Evolutionary conservation across 1,140 invertebrate species (phyloP), one percentile per base, ranked within the genome.

Genomic region (Microplitis mediator): DNA sequence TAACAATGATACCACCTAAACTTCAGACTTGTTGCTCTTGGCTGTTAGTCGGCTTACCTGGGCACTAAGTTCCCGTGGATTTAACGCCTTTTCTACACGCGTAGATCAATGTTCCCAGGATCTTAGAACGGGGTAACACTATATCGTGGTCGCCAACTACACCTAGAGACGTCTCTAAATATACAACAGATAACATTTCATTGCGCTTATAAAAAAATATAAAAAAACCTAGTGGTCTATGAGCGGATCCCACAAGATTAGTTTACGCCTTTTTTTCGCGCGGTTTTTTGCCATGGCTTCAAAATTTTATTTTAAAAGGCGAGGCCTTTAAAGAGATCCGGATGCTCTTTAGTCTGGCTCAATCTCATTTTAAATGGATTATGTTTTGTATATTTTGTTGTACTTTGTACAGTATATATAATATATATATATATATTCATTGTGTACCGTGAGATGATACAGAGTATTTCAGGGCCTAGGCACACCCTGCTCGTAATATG

Each of bases 401-500:
- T 23, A 23, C 23, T 23, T 23, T 23, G 23, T 23, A 23, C 23
- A 23, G 1, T 23, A 23, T 23, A 23, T 23, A 23, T 1, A 1
- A 23, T 23, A 23, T 23, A 23, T 23, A 23, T 23, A 23, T 23
- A 23, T 23, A 23, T 23, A 23, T 23, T 50, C 9, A 16, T 45
- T 50, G 23, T 50, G 34, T 64, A 31, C 14, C 58, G 51, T n/a
- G 67, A 62, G 61, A 36, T 69, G 63, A 60, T 54, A 31, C 35
- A 45, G 31, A 4, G 23, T 16, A 23, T 23, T 58, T 58, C 23
- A 66, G 60, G 69, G 72, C 70, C 72, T 77, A 78, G 80, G 75
- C 79, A 79, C 78, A 78, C 76, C 75, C 70, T 71, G 73, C 65
- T 80, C 74, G 76, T 79, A 78, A 79, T 80, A 81, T 75, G 75